Conservation (phyloP, 2,888 invertebrate genomes). For the Phragmatobia fuliginosa region DNA sequence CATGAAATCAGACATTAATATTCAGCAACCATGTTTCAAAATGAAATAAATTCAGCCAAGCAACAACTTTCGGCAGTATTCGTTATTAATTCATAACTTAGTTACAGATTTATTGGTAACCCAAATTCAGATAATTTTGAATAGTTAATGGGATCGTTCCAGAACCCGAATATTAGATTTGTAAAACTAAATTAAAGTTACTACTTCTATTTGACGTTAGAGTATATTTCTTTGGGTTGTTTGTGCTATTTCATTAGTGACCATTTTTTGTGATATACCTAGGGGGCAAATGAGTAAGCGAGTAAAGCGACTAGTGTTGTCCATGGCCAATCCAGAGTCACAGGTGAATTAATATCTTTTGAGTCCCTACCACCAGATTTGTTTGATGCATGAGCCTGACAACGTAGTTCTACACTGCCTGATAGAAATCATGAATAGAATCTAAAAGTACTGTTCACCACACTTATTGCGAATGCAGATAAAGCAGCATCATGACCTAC, state of each 20-base stretch:
- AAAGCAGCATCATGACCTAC: no score
- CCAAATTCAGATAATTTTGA: background rate
- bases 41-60: background rate
- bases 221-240: background rate
- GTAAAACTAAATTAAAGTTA: background rate
- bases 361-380: no score
- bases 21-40: background rate
- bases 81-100: background rate
- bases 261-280: no score
- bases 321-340: no score
- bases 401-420: no score
- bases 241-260: background rate
- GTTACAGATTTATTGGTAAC: background rate
- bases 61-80: background rate
- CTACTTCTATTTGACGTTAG: background rate
- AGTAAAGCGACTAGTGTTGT: no score
- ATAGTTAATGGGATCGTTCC: background rate
- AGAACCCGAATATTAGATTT: background rate
- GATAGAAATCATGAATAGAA: no score
- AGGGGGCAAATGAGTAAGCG: no score
- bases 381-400: no score
- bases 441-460: no score
- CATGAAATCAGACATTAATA: background rate
- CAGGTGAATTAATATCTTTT: no score
- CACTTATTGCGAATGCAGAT: no score